Percentiles rank a stretch among this genome's conserved stretches.
Conservation (phyloP, 2,797 vertebrate species). For the Hippopotamyrus pictus region DNA sequence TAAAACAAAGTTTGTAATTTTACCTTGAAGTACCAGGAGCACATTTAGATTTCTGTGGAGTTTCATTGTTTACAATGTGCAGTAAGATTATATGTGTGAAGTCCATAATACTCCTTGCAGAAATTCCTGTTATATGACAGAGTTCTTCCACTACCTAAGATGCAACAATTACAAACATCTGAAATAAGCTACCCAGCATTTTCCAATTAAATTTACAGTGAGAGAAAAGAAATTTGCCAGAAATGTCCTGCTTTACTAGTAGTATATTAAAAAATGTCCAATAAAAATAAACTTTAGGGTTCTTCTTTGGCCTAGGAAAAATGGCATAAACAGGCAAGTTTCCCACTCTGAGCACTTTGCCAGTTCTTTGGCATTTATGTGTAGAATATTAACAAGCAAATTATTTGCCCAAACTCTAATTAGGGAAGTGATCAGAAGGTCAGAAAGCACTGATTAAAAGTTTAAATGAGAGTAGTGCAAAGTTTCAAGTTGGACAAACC, state of each 20-base stretch:
- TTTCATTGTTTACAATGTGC: constrained; percentile 50
- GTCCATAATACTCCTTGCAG: constrained; percentile 68
- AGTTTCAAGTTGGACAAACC: background rate
- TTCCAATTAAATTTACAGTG: background rate
- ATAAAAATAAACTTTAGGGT: background rate
- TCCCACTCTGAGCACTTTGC: background rate
- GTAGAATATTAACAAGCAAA: background rate
- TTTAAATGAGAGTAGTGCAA: background rate
- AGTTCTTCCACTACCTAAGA: constrained; percentile 76
- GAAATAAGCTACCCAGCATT: background rate
- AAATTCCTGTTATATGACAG: constrained; percentile 78
- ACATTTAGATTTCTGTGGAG: constrained; percentile 13
- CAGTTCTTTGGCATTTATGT: background rate
- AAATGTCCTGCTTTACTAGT: background rate
- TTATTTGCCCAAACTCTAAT: background rate
- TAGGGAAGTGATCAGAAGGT: background rate
- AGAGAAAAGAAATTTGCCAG: background rate
- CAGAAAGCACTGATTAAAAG: background rate
- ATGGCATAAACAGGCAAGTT: background rate
- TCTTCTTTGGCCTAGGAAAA: background rate
- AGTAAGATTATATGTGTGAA: constrained; percentile 66
- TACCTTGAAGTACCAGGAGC: background rate
- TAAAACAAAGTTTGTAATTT: background rate
- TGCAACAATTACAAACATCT: constrained; percentile 9
- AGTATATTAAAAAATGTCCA: background rate